phyloP scores from a whole-genome alignment of 2,888 invertebrate species.

The Lithophane ornitopus region DNA sequence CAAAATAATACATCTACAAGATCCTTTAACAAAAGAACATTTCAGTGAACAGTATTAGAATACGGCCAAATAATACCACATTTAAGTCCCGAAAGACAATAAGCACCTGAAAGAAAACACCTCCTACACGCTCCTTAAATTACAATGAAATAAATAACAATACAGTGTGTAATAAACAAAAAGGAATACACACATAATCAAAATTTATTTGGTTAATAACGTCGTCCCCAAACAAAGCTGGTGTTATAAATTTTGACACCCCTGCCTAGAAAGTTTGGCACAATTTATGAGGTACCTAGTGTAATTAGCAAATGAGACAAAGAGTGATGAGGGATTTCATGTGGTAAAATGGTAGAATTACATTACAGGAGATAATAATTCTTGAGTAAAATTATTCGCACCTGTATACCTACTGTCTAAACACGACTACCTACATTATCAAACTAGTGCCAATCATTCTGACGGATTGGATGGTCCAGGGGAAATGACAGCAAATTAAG shows the following conservation, averaged over 20 bases:
- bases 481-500: not conserved
- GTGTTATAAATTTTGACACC: constrained; percentile 67
- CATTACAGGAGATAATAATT: constrained; percentile 31
- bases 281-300: constrained; percentile 61
- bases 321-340: constrained; percentile 45
- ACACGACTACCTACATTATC: not conserved
- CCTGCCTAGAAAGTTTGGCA: constrained; percentile 55
- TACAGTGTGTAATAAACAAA: constrained; percentile 57
- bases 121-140: constrained; percentile 29
- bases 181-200: constrained; percentile 64
- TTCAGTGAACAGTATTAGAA: constrained; percentile 11
- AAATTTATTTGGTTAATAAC: constrained; percentile 72
- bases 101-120: constrained; percentile 42
- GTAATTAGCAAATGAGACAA: constrained; percentile 58
- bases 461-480: not conserved
- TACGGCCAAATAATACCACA: constrained; percentile 8
- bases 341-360: constrained; percentile 12
- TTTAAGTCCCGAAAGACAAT: constrained; percentile 30
- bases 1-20: constrained; percentile 5
- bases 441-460: constrained; percentile 9
- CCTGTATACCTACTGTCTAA: not conserved
- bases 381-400: not conserved
- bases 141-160: constrained; percentile 47
- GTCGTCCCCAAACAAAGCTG: constrained; percentile 54
- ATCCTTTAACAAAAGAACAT: constrained; percentile 5